Percentiles rank a stretch among this genome's conserved stretches.
phyloP scores from a whole-genome alignment of 2,797 vertebrate species.

The Gouania willdenowi region DNA sequence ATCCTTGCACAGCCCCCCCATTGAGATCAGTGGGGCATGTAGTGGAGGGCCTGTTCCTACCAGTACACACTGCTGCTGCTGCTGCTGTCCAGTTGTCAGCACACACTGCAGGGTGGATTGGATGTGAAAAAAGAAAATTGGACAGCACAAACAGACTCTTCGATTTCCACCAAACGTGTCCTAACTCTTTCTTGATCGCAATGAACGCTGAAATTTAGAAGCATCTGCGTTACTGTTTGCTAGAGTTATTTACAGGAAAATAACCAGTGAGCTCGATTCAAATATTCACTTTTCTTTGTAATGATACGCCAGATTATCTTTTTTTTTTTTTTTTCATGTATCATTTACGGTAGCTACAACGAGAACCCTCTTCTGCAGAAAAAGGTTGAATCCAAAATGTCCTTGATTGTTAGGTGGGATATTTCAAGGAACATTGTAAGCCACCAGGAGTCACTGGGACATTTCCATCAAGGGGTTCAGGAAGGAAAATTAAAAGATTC shows the following conservation, averaged over 20 bases:
- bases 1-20: conserved; percentile 42
- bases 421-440: background rate
- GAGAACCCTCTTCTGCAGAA: background rate
- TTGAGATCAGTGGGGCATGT: conserved; percentile 52
- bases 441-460: background rate
- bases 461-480: background rate
- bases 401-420: background rate
- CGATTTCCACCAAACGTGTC: conserved; percentile 7
- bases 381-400: background rate
- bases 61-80: conserved; percentile 37
- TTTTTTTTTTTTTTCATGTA: conserved; percentile 11
- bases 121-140: conserved; percentile 47
- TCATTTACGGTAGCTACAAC: conserved; percentile 8
- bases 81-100: conserved; percentile 50
- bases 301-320: conserved; percentile 1
- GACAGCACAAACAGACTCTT: conserved; percentile 24
- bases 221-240: background rate
- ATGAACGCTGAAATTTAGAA: background rate
- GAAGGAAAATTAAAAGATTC: background rate
- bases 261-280: conserved; percentile 8
- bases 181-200: background rate
- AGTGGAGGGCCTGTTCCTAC: conserved; percentile 41
- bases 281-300: background rate
- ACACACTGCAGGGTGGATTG: conserved; percentile 46
- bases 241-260: no score